These are phyloP conservation scores for Brachionus paranguensis DNA, from an alignment of 1,140 invertebrate genomes.

Conservation along the genomic window DNA sequence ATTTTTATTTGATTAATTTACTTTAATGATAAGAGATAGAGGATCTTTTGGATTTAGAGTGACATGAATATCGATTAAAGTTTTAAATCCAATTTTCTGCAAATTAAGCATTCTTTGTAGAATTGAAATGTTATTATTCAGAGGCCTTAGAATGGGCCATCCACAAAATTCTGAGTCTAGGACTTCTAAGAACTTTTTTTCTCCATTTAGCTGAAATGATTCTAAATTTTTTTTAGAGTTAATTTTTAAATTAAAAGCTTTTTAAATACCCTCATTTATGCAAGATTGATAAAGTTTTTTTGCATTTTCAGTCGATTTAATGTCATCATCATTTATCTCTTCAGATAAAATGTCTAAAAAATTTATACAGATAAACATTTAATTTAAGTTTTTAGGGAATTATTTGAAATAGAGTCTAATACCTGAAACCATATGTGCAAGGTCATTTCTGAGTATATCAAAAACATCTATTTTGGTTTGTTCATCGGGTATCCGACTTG, in stretches of 20 bases:
- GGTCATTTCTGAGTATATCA: constrained; percentile 3
- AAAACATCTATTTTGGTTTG: constrained; percentile 35
- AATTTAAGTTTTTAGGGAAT: background rate
- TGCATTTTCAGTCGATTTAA: constrained; percentile 29
- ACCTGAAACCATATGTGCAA: constrained; percentile 24
- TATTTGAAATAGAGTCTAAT: background rate
- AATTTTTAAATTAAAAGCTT: background rate
- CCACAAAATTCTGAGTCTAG: background rate
- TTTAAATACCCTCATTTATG: constrained; percentile 34
- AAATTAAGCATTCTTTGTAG: constrained; percentile 6
- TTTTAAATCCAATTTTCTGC: background rate
- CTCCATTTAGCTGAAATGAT: background rate
- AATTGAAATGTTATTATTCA: background rate
- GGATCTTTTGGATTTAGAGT: constrained; percentile 27
- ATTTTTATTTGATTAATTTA: background rate
- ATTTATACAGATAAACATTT: background rate
- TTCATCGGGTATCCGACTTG: constrained; percentile 37
- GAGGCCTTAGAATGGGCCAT: constrained; percentile 10
- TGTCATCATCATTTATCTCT: constrained; percentile 23
- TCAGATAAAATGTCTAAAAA: background rate
- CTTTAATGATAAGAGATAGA: background rate
- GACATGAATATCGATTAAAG: constrained; percentile 28
- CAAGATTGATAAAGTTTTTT: constrained; percentile 28
- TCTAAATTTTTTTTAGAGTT: background rate
- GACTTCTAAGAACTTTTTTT: background rate